Percentiles rank a stretch among this genome's conserved stretches.
phyloP scores from a whole-genome alignment of 1,140 invertebrate genomes.

The Ceratitis capitata region DNA sequence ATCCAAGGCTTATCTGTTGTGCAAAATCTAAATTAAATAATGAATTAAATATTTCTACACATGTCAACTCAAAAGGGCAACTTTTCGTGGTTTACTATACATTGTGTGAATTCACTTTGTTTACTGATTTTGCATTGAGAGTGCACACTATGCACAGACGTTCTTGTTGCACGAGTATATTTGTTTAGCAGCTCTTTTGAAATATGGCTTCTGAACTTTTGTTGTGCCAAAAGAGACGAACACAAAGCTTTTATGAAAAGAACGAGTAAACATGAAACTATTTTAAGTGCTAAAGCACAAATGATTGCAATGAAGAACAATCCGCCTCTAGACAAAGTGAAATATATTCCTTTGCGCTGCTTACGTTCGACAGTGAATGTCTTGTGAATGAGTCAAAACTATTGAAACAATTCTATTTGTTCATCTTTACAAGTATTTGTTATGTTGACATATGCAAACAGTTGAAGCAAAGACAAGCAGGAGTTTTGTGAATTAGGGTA shows the following conservation, averaged over 20 bases:
- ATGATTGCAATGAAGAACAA: constrained; percentile 5
- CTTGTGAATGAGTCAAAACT: constrained; percentile 1
- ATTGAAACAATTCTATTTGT: constrained; percentile 31
- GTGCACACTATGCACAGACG: too few species aligned
- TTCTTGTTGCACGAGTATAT: too few species aligned
- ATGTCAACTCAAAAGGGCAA: too few species aligned
- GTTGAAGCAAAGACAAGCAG: neutral
- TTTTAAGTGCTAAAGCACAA: constrained; percentile 1
- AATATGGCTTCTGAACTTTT: constrained; percentile 17
- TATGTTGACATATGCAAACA: neutral
- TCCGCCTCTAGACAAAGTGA: constrained; percentile 10
- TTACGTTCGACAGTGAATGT: neutral
- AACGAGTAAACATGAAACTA: neutral
- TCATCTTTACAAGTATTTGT: constrained; percentile 23
- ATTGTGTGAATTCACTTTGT: too few species aligned
- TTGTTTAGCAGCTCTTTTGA: neutral
- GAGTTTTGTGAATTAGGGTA: neutral
- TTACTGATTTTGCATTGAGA: too few species aligned
- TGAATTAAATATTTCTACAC: too few species aligned
- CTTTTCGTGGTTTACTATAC: too few species aligned
- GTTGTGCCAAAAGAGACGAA: neutral
- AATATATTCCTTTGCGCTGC: neutral
- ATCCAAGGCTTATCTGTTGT: too few species aligned
- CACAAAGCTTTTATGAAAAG: neutral
- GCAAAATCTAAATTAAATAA: too few species aligned